phyloP scores from a whole-genome alignment of 1,140 invertebrate species.

The Monochamus saltuarius region DNA sequence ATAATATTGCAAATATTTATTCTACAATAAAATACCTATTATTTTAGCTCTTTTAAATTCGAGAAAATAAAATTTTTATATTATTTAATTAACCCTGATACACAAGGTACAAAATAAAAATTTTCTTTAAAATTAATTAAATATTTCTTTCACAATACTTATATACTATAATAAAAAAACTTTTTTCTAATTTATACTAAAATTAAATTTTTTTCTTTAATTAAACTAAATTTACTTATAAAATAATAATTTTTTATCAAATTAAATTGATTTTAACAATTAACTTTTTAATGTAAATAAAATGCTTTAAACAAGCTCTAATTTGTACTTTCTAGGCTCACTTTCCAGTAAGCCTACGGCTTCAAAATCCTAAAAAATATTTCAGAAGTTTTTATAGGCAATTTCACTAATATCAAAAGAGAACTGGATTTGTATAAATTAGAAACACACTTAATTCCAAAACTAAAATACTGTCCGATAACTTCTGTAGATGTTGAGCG shows the following conservation, averaged over 20 bases:
- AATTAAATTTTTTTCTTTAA: conserved; percentile 50
- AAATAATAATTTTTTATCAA: conserved; percentile 49
- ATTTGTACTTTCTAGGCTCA: conserved; percentile 60
- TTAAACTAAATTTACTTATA: conserved; percentile 41
- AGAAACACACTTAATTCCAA: too few species aligned
- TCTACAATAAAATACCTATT: conserved; percentile 56
- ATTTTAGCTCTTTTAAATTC: conserved; percentile 58
- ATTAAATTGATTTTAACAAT: conserved; percentile 54
- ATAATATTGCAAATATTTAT: conserved; percentile 60
- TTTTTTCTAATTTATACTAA: conserved; percentile 55
- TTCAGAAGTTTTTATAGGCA: too few species aligned
- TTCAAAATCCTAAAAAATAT: too few species aligned
- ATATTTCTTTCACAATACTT: conserved; percentile 53
- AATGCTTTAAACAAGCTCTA: conserved; percentile 59
- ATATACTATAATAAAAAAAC: conserved; percentile 53
- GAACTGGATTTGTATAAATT: too few species aligned
- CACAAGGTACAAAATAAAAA: conserved; percentile 64
- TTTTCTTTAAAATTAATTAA: conserved; percentile 52
- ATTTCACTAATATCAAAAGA: too few species aligned
- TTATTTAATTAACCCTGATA: conserved; percentile 64
- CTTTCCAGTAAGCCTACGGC: conserved; percentile 69
- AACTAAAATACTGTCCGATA: too few species aligned
- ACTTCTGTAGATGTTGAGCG: too few species aligned
- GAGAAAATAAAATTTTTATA: conserved; percentile 54
- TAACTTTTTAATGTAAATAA: conserved; percentile 60